phyloP scores from a whole-genome alignment of 1,140 invertebrate genomes.

The Ceratoteleas bidentatus region DNA sequence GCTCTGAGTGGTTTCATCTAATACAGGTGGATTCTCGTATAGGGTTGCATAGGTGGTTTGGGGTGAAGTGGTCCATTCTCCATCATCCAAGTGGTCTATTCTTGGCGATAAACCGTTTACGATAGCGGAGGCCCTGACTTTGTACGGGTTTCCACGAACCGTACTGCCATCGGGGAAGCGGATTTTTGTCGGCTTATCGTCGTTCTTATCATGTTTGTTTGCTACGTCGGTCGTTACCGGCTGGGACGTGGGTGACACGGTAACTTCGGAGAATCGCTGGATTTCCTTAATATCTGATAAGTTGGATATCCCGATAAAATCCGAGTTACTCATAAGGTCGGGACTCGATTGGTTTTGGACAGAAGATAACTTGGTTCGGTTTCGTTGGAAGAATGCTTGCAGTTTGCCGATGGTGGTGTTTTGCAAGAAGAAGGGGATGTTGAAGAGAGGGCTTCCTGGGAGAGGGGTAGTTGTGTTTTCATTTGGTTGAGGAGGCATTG shows the following conservation, averaged over 20 bases:
- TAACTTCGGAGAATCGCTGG: constrained; percentile 41
- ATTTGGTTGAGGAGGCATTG: background rate
- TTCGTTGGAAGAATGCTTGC: background rate
- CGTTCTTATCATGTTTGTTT: constrained; percentile 22
- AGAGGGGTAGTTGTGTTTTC: background rate
- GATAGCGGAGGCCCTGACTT: too few species aligned
- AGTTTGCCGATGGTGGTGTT: background rate
- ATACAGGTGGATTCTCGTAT: constrained; percentile 4
- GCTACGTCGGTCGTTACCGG: background rate
- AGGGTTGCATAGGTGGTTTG: constrained; percentile 10
- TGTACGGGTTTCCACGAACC: constrained; percentile 14
- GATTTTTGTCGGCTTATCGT: constrained; percentile 42
- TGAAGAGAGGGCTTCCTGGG: background rate
- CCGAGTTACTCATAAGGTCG: background rate
- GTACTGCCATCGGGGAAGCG: constrained; percentile 24
- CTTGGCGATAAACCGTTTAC: too few species aligned
- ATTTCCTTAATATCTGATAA: constrained; percentile 50
- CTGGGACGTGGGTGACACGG: constrained; percentile 4
- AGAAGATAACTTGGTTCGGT: background rate
- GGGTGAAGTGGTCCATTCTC: too few species aligned
- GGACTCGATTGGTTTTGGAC: constrained; percentile 3
- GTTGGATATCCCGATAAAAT: constrained; percentile 7
- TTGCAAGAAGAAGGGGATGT: background rate
- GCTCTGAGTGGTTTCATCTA: background rate
- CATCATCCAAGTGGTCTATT: too few species aligned